Evolutionary conservation across 92 coral and sea anemone genomes (phyloP).

Genomic region (Porites lobata): DNA sequence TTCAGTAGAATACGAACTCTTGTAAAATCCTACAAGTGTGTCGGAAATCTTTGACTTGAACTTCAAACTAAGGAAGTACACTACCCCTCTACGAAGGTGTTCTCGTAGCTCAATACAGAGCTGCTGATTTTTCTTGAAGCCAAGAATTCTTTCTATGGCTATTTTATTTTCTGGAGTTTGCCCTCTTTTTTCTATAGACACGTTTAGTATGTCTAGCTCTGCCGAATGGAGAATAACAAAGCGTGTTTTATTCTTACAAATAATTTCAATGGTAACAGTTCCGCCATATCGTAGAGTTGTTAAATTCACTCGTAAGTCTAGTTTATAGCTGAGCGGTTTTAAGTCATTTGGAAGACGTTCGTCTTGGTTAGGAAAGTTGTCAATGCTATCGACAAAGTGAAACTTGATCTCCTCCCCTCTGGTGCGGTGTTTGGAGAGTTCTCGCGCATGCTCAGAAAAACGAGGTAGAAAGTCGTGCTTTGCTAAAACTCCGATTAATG

Average conservation of each 20-base stretch:
- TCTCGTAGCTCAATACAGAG: conserved; percentile 55
- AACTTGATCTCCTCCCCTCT: conserved; percentile 44
- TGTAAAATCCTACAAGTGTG: conserved; percentile 67
- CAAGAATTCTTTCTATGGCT: conserved; percentile 35
- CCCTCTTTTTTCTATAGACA: not conserved
- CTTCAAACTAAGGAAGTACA: conserved; percentile 31
- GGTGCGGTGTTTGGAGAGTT: conserved; percentile 47
- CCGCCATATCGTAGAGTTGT: conserved; percentile 65
- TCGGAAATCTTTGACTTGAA: conserved; percentile 55
- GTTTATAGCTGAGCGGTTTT: conserved; percentile 65
- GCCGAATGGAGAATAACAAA: conserved; percentile 63
- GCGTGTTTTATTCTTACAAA: conserved; percentile 54
- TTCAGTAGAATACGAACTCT: conserved; percentile 45
- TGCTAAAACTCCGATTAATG: not conserved
- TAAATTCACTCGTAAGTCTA: conserved; percentile 64
- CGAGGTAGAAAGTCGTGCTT: conserved; percentile 25
- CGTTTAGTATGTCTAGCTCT: conserved; percentile 44
- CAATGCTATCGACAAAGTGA: conserved; percentile 33
- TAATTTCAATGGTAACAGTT: conserved; percentile 35
- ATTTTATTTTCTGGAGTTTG: conserved; percentile 9
- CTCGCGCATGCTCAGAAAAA: conserved; percentile 48
- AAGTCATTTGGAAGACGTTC: conserved; percentile 65
- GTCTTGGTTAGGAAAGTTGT: conserved; percentile 50
- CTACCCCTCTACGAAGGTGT: conserved; percentile 23
- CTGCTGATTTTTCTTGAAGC: conserved; percentile 40